Base-by-base conservation (phyloP, 2,113 vertebrate species). In the Carlito syrichta region DNA sequence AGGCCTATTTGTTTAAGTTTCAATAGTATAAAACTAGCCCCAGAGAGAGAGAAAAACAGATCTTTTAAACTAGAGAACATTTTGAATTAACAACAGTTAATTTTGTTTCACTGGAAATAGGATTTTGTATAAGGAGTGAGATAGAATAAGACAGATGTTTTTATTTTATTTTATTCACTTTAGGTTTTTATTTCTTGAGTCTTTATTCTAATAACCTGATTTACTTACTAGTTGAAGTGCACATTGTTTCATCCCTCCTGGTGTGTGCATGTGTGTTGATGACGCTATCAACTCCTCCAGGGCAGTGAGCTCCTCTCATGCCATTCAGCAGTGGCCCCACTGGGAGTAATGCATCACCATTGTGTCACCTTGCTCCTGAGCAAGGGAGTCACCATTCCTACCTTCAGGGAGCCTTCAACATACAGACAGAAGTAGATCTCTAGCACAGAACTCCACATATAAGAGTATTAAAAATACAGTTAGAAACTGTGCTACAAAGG, bases 391-490 rank as follows among this genome's bases (percentile, higher is more conserved):
- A n/a, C n/a, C n/a, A n/a, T 0, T 17, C 77, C 52, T 32, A 48
- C 76, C 76, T 50, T 52, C 48, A 17, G 6, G 10, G 25, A 20
- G 40, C 30, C 50, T 62, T 2, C 27, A 5, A 10, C 13, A 45
- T 30, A 27, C 0, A 50, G 50, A 38, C 5, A 82, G 58, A 81
- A 68, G 27, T 16, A 23, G 35, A 13, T 1, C 25, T 4, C 48
- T 9, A 40, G 73, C 23, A 1, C 1, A 0, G 1, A 12, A 48
- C 35, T 20, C 74, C 56, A 52, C 69, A 60, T 25, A 6, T 54
- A 35, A 1, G 0, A 52, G 8, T 14, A 48, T 25, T 13, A 32
- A 30, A 32, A 5, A 30, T 1, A 1, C 0, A 56, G 56, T 0
- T 76, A 54, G 30, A 6, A 27, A 30, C 6, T 32, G 40, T 0